These are phyloP conservation scores for Rhagium mordax DNA, from an alignment of 2,888 invertebrate genomes.

Conservation along the genomic window DNA sequence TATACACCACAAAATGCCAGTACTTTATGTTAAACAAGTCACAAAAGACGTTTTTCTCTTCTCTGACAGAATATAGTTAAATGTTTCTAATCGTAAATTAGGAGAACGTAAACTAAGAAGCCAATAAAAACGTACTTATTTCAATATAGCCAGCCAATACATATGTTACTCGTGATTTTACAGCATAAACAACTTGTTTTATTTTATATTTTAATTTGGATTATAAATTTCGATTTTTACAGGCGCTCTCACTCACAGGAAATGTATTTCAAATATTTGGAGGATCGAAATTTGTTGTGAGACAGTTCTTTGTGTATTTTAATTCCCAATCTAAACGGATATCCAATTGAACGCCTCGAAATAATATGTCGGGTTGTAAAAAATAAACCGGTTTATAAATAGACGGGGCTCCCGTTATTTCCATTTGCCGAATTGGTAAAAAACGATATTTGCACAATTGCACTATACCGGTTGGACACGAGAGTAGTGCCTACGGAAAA, in stretches of 20 bases:
- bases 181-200: constrained; percentile 32
- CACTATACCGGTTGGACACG: no score
- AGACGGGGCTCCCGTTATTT: no score
- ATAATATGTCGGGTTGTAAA: constrained; percentile 1
- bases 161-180: constrained; percentile 45
- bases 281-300: neutral
- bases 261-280: constrained; percentile 31
- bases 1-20: constrained; percentile 44
- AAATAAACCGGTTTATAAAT: constrained; percentile 16
- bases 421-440: no score
- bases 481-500: no score
- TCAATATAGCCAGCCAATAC: constrained; percentile 44
- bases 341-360: constrained; percentile 1
- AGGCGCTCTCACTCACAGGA: constrained; percentile 5
- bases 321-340: constrained; percentile 16
- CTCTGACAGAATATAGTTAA: constrained; percentile 45
- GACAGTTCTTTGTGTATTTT: constrained; percentile 20
- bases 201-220: constrained; percentile 30
- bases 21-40: constrained; percentile 42
- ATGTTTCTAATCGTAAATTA: constrained; percentile 50
- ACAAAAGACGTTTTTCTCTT: constrained; percentile 47
- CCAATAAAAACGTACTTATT: constrained; percentile 48
- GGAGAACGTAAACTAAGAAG: constrained; percentile 41
- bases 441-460: no score
- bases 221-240: constrained; percentile 20